A percentile compares a stretch with the other conserved stretches of the same genome.
phyloP scores from a whole-genome alignment of 2,113 vertebrate genomes.

The Chelonoidis abingdonii region DNA sequence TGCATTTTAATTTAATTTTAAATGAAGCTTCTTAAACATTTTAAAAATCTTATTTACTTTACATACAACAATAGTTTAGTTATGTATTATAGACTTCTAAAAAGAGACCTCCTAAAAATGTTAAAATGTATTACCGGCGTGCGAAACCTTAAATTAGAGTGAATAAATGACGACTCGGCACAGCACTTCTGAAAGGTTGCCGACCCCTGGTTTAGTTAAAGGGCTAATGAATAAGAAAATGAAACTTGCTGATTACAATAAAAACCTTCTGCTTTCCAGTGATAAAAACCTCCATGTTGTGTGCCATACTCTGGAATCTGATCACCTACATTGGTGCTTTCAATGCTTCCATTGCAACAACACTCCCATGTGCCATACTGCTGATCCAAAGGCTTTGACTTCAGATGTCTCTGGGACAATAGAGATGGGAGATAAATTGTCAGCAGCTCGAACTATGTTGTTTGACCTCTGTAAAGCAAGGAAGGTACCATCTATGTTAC shows the following conservation, averaged over 20 bases:
- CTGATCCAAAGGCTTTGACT: background rate
- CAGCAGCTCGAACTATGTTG: background rate
- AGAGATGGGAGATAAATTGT: background rate
- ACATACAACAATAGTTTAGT: too few species aligned
- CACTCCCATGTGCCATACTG: background rate
- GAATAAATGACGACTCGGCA: too few species aligned
- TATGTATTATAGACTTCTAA: too few species aligned
- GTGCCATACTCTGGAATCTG: constrained; percentile 39
- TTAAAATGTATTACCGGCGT: too few species aligned
- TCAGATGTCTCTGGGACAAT: background rate
- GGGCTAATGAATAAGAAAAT: constrained; percentile 16
- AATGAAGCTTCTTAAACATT: too few species aligned
- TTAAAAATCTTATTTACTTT: too few species aligned
- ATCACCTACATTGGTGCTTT: background rate
- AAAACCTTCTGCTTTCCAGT: constrained; percentile 32
- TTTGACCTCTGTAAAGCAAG: too few species aligned
- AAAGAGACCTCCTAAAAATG: too few species aligned
- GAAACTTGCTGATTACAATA: constrained; percentile 35
- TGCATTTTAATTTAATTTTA: too few species aligned
- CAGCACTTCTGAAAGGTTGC: too few species aligned
- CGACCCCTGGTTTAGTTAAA: background rate
- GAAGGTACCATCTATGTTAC: background rate
- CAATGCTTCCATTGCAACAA: background rate
- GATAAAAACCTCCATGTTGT: background rate
- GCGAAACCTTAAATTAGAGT: too few species aligned